Percentiles rank a stretch among this genome's conserved stretches.
Conservation (phyloP, 2,113 vertebrate species). For the Ginglymostoma cirratum region DNA sequence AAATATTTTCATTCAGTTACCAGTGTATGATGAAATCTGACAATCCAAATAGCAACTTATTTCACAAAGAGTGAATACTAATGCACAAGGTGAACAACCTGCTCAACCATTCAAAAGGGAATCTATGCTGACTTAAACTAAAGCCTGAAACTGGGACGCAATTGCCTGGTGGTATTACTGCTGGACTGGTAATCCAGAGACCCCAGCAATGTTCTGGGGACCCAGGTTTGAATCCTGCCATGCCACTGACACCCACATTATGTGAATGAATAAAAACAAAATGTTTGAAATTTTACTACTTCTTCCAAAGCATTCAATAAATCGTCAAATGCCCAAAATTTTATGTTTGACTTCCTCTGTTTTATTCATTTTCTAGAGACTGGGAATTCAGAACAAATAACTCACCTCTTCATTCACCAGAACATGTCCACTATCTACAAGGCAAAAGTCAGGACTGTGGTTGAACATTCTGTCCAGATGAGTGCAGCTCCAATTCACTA, state of each 20-base stretch:
- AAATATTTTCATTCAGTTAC: background rate
- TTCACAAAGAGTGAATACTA: background rate
- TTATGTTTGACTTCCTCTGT: background rate
- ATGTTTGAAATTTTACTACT: background rate
- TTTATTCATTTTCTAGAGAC: no score
- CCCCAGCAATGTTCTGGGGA: no score
- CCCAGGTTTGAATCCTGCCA: no score
- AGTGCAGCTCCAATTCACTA: no score
- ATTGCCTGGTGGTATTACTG: no score
- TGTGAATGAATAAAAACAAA: background rate
- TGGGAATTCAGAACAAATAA: no score
- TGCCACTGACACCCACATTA: background rate
- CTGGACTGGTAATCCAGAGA: no score
- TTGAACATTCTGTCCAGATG: no score
- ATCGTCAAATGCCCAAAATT: background rate
- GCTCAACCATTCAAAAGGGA: background rate
- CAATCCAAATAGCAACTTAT: slow-evolving; percentile 6
- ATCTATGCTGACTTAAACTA: background rate
- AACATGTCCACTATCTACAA: no score
- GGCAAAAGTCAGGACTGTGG: no score
- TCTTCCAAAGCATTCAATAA: background rate
- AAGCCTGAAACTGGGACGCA: no score
- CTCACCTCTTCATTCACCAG: no score
- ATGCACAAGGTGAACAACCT: background rate
- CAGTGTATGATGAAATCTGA: background rate